Conservation (phyloP, 2,888 invertebrate species). For the Cerceris rybyensis region DNA sequence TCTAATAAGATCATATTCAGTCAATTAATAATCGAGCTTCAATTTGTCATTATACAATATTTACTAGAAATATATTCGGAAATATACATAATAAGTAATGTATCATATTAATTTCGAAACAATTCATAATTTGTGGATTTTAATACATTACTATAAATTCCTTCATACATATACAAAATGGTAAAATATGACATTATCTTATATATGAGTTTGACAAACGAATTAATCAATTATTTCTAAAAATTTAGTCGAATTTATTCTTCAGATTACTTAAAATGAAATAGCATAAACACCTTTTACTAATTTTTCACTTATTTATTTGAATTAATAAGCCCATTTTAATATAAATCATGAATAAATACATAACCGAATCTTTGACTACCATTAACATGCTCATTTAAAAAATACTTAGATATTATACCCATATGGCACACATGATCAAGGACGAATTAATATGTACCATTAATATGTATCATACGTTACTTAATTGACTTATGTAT, state of each 20-base stretch:
- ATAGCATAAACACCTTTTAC: neutral
- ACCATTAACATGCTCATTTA: conserved; percentile 35
- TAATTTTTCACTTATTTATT: neutral
- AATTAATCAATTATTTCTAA: conserved; percentile 4
- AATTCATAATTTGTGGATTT: neutral
- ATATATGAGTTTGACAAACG: neutral
- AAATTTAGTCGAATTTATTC: conserved; percentile 18
- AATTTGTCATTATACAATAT: conserved; percentile 10
- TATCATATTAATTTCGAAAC: no score
- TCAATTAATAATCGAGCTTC: conserved; percentile 16
- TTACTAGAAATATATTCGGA: conserved; percentile 1
- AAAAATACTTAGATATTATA: conserved; percentile 37
- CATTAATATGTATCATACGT: conserved; percentile 51
- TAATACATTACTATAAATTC: neutral
- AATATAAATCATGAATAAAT: conserved; percentile 16
- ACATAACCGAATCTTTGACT: conserved; percentile 27
- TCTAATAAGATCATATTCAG: conserved; percentile 15
- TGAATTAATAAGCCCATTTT: conserved; percentile 13
- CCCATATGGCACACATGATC: conserved; percentile 40
- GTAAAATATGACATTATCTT: neutral
- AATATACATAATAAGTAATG: neutral
- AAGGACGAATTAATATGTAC: conserved; percentile 41
- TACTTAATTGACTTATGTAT: conserved; percentile 51
- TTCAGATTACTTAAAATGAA: neutral
- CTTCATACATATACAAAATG: neutral